A percentile compares a stretch with the other conserved stretches of the same genome.
These are phyloP conservation scores for Molossus molossus DNA, from an alignment of 2,797 vertebrate species.

Conservation along the genomic window DNA sequence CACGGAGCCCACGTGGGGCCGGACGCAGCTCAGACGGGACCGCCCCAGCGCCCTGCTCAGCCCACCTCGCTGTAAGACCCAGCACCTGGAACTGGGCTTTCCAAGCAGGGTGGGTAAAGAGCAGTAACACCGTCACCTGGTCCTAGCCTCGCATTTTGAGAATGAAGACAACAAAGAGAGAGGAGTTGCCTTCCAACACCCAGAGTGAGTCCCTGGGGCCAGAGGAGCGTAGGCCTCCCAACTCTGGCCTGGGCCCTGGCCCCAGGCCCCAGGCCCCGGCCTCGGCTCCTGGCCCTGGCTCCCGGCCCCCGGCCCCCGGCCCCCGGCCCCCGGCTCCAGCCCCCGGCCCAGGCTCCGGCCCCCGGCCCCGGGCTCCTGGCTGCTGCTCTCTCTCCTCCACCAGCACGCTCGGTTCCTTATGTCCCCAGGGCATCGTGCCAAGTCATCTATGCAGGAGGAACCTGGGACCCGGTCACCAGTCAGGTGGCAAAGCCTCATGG, in stretches of 20 bases:
- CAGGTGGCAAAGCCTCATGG: neutral
- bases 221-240: neutral
- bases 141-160: neutral
- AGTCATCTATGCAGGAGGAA: neutral
- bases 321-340: too few relatives aligned
- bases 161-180: slow-evolving; percentile 17
- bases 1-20: too few relatives aligned
- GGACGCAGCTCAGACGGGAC: too few relatives aligned
- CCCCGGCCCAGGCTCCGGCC: too few relatives aligned
- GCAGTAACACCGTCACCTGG: neutral
- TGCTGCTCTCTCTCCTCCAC: neutral
- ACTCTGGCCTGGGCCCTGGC: too few relatives aligned
- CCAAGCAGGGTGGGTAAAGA: neutral
- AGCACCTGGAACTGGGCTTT: neutral
- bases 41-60: too few relatives aligned
- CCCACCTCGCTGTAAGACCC: rapidly evolving
- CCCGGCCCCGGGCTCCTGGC: too few relatives aligned
- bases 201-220: neutral
- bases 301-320: too few relatives aligned
- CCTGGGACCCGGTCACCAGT: neutral
- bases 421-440: neutral
- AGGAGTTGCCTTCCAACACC: neutral
- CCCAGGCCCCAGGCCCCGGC: too few relatives aligned
- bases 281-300: too few relatives aligned
- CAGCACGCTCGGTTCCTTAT: rapidly evolving